These are phyloP conservation scores for Suillia variegata DNA, from an alignment of 2,888 invertebrate genomes.

Conservation along the genomic window DNA sequence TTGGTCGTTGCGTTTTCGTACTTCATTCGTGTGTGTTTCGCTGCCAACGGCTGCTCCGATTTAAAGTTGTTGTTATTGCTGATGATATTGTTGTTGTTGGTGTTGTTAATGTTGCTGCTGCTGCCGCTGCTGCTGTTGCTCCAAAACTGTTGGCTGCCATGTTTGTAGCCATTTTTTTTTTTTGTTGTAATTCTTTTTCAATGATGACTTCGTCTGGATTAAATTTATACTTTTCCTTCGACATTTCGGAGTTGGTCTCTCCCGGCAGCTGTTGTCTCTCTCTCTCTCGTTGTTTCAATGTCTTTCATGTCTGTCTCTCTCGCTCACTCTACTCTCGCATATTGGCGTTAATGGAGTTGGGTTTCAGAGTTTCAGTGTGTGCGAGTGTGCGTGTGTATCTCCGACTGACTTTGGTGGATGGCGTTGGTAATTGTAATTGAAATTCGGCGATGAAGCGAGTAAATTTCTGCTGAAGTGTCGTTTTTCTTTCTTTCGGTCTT, in stretches of 20 bases:
- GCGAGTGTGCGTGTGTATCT: not conserved
- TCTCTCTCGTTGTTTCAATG: not conserved
- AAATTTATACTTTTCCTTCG: conserved; percentile 5
- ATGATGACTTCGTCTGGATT: conserved; percentile 33
- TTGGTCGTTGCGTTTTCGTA: conserved; percentile 53
- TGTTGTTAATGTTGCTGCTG: conserved; percentile 2
- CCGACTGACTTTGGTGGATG: conserved; percentile 9
- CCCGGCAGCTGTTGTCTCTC: not conserved
- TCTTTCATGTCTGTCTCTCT: not conserved
- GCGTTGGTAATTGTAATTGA: conserved; percentile 52
- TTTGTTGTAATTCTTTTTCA: too few species aligned
- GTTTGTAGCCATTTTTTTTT: conserved; percentile 50
- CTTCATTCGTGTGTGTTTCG: conserved; percentile 48
- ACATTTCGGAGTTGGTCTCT: not conserved
- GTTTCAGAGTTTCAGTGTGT: not conserved
- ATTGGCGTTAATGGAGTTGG: too few species aligned
- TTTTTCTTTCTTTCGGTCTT: conserved; percentile 27
- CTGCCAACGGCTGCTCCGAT: conserved; percentile 42
- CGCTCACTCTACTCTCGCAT: too few species aligned
- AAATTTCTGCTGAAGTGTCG: conserved; percentile 36
- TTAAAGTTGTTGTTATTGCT: conserved; percentile 42
- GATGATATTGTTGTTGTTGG: conserved; percentile 16
- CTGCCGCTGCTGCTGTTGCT: conserved; percentile 9
- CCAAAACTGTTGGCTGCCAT: conserved; percentile 42
- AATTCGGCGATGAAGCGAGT: conserved; percentile 53